phyloP scores from a whole-genome alignment of 2,888 invertebrate species.

The Mamestra brassicae region DNA sequence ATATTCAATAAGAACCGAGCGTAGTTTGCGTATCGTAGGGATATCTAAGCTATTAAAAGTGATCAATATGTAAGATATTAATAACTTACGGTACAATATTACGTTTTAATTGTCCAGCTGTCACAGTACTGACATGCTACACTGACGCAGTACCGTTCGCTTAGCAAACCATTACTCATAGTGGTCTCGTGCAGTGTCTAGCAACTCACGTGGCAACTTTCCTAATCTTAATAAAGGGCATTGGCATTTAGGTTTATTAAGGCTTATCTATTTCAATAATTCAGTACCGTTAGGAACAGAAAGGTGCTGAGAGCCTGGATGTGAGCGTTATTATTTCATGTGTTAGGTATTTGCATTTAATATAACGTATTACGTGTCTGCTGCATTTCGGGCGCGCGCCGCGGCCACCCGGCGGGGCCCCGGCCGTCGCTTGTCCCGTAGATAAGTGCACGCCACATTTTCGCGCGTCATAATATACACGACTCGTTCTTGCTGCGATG shows the following conservation, averaged over 20 bases:
- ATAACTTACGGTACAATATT: not conserved
- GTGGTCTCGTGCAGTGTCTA: conserved; percentile 48
- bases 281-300: conserved; percentile 35
- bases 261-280: conserved; percentile 64
- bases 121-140: conserved; percentile 4
- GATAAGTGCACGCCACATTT: conserved; percentile 86
- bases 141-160: conserved; percentile 21
- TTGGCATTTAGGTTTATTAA: conserved; percentile 68
- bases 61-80: not conserved
- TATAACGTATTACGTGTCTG: conserved; percentile 66
- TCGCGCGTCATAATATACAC: conserved; percentile 75
- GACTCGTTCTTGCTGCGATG: conserved; percentile 72
- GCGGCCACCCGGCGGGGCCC: conserved; percentile 85
- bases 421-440: conserved; percentile 79
- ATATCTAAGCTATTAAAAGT: not conserved
- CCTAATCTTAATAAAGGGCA: conserved; percentile 70
- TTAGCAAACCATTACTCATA: conserved; percentile 42
- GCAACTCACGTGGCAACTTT: conserved; percentile 62
- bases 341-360: conserved; percentile 71
- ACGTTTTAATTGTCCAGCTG: conserved; percentile 44
- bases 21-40: not conserved
- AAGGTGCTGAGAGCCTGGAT: conserved; percentile 24
- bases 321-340: conserved; percentile 40
- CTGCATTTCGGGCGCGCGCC: conserved; percentile 80
- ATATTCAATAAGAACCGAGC: not conserved